Percentiles rank a stretch among this genome's conserved stretches.
Conservation (phyloP, 64 coral and sea anemone genomes). For the Cladopsammia gracilis region DNA sequence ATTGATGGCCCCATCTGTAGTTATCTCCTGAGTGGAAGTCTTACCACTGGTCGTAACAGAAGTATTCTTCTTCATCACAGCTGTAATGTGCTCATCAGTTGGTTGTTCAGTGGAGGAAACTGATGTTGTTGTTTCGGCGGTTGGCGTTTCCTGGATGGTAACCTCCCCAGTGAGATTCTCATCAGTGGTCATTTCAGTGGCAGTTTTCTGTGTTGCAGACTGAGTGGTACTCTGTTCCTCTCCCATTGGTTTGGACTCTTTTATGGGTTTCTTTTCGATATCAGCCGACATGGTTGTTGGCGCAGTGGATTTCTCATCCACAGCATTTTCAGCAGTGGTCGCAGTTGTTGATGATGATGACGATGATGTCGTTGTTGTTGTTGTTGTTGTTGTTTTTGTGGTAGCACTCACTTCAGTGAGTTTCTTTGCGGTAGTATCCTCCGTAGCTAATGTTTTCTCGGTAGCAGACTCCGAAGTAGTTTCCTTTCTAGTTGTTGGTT, state of each 20-base stretch:
- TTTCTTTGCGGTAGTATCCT: too few relatives aligned
- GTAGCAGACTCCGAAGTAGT: background rate
- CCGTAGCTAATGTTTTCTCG: too few relatives aligned
- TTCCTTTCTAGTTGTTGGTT: background rate
- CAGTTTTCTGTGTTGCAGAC: background rate
- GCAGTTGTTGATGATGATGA: background rate
- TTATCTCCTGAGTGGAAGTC: background rate
- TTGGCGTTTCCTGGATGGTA: background rate
- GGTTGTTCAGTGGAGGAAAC: background rate
- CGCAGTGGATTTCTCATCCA: background rate
- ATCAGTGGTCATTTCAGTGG: background rate
- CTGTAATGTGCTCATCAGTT: background rate
- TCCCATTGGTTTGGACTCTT: background rate
- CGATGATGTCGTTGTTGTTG: background rate
- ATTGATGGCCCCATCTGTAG: background rate
- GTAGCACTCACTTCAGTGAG: background rate
- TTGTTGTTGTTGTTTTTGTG: background rate
- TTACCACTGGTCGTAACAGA: background rate
- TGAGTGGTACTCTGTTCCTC: too few relatives aligned
- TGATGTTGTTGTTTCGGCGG: background rate
- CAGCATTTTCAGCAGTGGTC: background rate
- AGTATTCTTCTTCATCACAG: background rate
- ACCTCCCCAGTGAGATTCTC: background rate
- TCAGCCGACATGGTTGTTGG: background rate
- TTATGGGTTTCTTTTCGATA: background rate